phyloP scores from a whole-genome alignment of 1,140 invertebrate species.

The Lamellibrachia luymesi region DNA sequence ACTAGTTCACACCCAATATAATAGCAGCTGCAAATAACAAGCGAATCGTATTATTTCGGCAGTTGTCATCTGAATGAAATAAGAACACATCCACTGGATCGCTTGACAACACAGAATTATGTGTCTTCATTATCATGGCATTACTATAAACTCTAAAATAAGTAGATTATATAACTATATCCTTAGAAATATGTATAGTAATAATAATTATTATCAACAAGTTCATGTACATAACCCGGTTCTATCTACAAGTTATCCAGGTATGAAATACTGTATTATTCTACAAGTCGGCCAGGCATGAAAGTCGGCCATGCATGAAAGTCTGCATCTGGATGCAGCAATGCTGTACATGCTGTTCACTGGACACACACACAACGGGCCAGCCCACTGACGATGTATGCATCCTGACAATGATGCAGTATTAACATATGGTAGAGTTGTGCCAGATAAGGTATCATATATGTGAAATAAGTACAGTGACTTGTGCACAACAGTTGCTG shows the following conservation, averaged over 20 bases:
- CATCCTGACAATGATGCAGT: neutral
- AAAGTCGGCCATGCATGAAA: neutral
- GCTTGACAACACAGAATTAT: neutral
- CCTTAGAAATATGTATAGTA: neutral
- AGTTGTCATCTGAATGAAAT: neutral
- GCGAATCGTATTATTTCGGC: too few relatives aligned
- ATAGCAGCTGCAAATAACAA: too few relatives aligned
- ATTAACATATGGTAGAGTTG: neutral
- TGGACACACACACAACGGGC: neutral
- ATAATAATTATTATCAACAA: neutral
- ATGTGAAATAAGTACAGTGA: neutral
- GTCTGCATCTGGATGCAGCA: neutral
- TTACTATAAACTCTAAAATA: neutral
- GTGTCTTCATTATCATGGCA: neutral
- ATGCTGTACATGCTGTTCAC: neutral
- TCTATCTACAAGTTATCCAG: neutral
- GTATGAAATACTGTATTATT: neutral
- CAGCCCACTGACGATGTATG: neutral
- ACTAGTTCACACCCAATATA: neutral
- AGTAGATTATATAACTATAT: neutral
- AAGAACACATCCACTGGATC: neutral
- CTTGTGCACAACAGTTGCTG: too few relatives aligned
- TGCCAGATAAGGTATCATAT: neutral
- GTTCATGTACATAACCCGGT: neutral
- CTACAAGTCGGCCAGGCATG: neutral